Percentiles rank a stretch among this genome's conserved stretches.
These are phyloP conservation scores for Rhinogobius similis DNA, from an alignment of 2,113 vertebrate species.

Conservation along the genomic window DNA sequence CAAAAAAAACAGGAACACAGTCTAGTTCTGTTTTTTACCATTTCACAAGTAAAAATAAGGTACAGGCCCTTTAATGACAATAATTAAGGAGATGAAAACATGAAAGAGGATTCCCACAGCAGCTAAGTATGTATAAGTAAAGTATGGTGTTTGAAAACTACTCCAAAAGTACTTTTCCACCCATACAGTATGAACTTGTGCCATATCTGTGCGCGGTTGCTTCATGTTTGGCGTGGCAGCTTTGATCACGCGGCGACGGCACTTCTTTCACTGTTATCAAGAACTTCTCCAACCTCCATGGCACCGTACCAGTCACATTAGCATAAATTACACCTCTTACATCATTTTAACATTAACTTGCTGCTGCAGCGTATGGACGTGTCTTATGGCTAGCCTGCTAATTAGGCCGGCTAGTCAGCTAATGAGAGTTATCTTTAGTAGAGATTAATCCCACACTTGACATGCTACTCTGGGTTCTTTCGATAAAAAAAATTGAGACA, in stretches of 20 bases:
- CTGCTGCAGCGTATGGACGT: neutral
- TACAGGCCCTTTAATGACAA: no score
- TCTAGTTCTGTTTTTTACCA: no score
- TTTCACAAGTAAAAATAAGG: no score
- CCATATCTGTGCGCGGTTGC: neutral
- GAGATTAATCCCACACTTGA: neutral
- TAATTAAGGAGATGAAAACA: no score
- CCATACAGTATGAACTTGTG: no score
- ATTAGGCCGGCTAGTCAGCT: conserved; percentile 1
- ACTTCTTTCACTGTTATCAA: neutral
- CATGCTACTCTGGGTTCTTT: neutral
- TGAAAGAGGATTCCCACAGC: no score
- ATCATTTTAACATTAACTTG: conserved; percentile 2
- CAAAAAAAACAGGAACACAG: no score
- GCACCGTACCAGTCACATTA: neutral
- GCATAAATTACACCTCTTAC: conserved; percentile 2
- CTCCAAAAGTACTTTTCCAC: no score
- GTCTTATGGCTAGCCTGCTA: conserved; percentile 6
- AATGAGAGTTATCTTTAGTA: neutral
- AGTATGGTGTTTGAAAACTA: no score
- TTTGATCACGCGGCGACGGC: neutral
- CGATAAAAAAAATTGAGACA: neutral
- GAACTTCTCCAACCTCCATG: neutral
- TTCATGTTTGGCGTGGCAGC: neutral
- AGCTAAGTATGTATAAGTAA: no score